phyloP scores from a whole-genome alignment of 2,888 invertebrate species.

The Trisateles emortualis region DNA sequence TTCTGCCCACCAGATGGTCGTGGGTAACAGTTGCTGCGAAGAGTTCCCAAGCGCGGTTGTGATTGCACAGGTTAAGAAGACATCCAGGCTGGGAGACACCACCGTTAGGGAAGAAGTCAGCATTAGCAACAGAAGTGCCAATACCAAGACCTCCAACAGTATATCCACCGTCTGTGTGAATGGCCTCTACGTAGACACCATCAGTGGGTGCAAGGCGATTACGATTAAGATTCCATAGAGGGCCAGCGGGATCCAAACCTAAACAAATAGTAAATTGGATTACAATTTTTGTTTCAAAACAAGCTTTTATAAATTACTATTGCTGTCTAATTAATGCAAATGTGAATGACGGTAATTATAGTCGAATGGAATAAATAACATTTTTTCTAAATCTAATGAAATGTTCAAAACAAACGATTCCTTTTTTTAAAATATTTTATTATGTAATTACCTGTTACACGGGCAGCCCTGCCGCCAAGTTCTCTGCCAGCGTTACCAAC shows the following conservation, averaged over 20 bases:
- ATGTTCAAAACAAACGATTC: too few relatives aligned
- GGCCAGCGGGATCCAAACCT: slow-evolving; percentile 64
- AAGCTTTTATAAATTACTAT: too few relatives aligned
- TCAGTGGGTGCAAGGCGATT: slow-evolving; percentile 61
- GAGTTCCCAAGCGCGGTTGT: slow-evolving; percentile 62
- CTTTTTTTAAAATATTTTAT: neutral
- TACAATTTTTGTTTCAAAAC: too few relatives aligned
- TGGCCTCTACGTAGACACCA: slow-evolving; percentile 62
- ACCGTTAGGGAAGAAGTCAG: slow-evolving; percentile 87
- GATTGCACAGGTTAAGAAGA: slow-evolving; percentile 56
- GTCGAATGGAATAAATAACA: too few relatives aligned
- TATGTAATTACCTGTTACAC: slow-evolving; percentile 61
- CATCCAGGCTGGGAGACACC: slow-evolving; percentile 71
- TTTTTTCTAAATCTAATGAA: too few relatives aligned
- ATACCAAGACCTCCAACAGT: slow-evolving; percentile 70
- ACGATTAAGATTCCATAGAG: slow-evolving; percentile 55
- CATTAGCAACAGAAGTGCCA: slow-evolving; percentile 74
- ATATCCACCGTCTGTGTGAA: slow-evolving; percentile 56
- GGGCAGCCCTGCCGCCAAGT: slow-evolving; percentile 57
- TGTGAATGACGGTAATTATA: too few relatives aligned
- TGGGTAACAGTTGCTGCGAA: slow-evolving; percentile 58
- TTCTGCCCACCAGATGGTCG: slow-evolving; percentile 57
- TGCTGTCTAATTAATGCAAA: too few relatives aligned
- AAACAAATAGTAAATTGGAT: too few relatives aligned
- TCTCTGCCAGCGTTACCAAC: slow-evolving; percentile 69